Evolutionary conservation across 1,140 invertebrate species (phyloP), one percentile per base, ranked within the genome.

Genomic region (Phymorhynchus buccinoides): DNA sequence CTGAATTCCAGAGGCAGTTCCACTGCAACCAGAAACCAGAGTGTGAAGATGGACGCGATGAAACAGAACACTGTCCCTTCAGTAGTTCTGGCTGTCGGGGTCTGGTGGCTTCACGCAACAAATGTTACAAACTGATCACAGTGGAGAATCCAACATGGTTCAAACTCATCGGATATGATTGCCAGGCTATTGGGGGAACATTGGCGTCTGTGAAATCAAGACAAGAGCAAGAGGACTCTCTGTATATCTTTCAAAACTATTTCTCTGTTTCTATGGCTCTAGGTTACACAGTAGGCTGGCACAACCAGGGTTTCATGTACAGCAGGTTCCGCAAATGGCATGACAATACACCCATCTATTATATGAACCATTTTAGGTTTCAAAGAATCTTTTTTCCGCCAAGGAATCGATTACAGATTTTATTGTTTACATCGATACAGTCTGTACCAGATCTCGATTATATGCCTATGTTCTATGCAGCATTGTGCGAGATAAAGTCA

Each of bases 11-110:
- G 22, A 6, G 3, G 1, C 79, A 80, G 30, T 32, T 80, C 7
- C 48, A 80, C 35, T 80, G 79, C 27, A 80, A 80, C 79, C 79
- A 62, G 48, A 42, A 80, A 32, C 18, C 48, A 32, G 48, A 80
- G 48, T 80, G 79, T 39, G 4, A 80, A 6, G 79, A 42, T 35
- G 79, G 42, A 18, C 27, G 42, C n/a, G 79, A 80, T 16, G 79
- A 80, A 62, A 44, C 18, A 22, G n/a, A 41, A 39, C 79, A 80
- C 79, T 80, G 79, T 80, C 79, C 79, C 44, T 80, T 56, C 79
- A 80, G 79, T 52, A 80, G 79, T 39, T n/a, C 79, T 4, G 27
- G 27, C 30, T 80, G 79, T 35, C 3, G 7, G 14, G 79, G 79
- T 44, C 14, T 37, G n/a, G 79, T 80, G 18, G 48, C 48, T 3